Percentiles rank a stretch among this genome's conserved stretches.
Conservation (phyloP, 2,797 vertebrate genomes). For the Rachycentron canadum region DNA sequence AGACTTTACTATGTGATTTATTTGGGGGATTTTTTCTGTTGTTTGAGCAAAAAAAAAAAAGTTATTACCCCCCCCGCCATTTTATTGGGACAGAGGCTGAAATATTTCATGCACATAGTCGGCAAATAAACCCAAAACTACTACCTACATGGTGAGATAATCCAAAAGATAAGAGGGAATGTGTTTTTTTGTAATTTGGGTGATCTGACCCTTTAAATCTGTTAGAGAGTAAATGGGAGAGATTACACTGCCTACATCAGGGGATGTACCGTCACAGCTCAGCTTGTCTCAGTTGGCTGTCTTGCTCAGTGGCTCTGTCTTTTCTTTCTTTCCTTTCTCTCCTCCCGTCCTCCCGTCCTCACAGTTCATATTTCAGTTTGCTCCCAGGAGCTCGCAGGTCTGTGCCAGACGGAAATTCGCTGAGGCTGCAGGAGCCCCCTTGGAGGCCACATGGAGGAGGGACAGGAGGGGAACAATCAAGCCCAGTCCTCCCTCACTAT, state of each 20-base stretch:
- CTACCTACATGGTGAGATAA: constrained; percentile 1
- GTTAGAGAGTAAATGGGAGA: constrained; percentile 3
- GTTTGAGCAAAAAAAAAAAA: background rate
- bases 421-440: constrained; percentile 92
- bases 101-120: constrained; percentile 3
- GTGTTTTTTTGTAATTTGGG: constrained; percentile 9
- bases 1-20: background rate
- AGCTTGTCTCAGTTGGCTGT: constrained; percentile 77
- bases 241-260: constrained; percentile 36
- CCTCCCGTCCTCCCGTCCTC: constrained; percentile 81
- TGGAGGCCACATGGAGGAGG: constrained; percentile 95
- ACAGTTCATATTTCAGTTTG: constrained; percentile 96
- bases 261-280: constrained; percentile 64
- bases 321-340: constrained; percentile 56
- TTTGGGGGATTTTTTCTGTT: background rate
- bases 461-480: constrained; percentile 91
- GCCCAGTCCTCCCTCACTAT: constrained; percentile 88
- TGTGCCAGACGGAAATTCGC: constrained; percentile 94
- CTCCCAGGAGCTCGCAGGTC: constrained; percentile 95
- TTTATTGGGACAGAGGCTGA: background rate
- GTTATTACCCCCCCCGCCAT: background rate
- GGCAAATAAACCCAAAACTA: constrained; percentile 15
- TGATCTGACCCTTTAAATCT: constrained; percentile 25
- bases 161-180: background rate
- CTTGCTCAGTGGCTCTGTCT: constrained; percentile 41